Base-by-base conservation (phyloP, 2,797 vertebrate species). In the Danio kyathit region DNA sequence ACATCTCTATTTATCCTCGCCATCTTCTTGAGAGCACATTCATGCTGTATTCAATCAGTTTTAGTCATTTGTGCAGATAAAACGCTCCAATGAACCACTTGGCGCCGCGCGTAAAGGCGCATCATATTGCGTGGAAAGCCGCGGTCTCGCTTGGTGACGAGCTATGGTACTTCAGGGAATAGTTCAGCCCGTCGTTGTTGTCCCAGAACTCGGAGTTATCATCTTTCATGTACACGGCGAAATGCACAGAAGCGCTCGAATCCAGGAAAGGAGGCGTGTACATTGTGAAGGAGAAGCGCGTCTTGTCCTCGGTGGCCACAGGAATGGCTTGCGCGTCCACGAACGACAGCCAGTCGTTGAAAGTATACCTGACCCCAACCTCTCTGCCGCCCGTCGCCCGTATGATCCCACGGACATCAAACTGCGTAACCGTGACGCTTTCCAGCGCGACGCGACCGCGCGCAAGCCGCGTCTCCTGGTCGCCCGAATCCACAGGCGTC, bases 281-380 rank as follows among this genome's bases (percentile, higher is more conserved):
- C 69, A 97, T 88, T 5, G 89, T 91, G 91, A 98, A 97, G 41
- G 74, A 5, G 90, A 94, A 97, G 52, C 91, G 72, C 0, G 9
- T 9, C 0, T 43, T 59, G 74, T 46, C 17, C 16, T 85, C 63
- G 7, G 12, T 83, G 3, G 87, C 71, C 84, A 86, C 75, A 8
- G 87, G 86, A 57, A 91, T 72, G 0, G 96, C 96, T 0, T 92
- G 92, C 69, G 91, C 90, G 89, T 98, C 96, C 83, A 96, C 38
- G 88, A 94, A 91, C 19, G 96, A 95, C 10, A 94, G 92, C 97
- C 97, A 98, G 79, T 96, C 93, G 84, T 97, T 96, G 84, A 97
- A 97, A 3, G 96, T 97, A 94, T 96, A 97, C 71, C 97, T 90
- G 75, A 98, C 92, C 0, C 90, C 92, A 80, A 97, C 96, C 5